Evolutionary conservation across 1,140 invertebrate genomes (phyloP).

Genomic region (Micrasema longulum): DNA sequence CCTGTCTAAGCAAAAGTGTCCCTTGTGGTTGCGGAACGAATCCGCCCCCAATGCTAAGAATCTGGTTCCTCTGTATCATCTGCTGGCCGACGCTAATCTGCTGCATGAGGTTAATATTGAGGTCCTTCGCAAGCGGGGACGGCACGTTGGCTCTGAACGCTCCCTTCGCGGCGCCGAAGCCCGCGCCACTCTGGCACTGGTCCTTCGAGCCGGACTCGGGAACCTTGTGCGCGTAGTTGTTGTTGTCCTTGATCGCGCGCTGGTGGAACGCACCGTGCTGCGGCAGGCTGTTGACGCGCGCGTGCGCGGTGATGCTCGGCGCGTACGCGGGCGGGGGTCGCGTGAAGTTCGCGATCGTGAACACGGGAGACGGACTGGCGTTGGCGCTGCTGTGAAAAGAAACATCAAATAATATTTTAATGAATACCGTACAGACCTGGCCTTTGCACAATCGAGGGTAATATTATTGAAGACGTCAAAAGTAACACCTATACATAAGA

Average conservation of each 20-base stretch:
- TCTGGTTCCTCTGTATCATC: background rate
- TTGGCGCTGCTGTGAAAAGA: conserved; percentile 12
- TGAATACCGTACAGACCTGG: too few relatives aligned
- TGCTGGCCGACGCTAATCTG: conserved; percentile 8
- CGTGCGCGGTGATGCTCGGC: background rate
- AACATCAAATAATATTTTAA: too few relatives aligned
- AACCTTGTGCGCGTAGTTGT: background rate
- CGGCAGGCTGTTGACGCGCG: background rate
- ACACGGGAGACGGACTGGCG: conserved; percentile 14
- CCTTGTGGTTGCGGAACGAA: conserved; percentile 37
- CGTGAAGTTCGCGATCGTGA: conserved; percentile 22
- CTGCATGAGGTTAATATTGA: background rate
- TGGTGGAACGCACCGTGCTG: background rate
- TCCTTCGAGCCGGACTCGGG: too few relatives aligned
- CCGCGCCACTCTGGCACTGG: background rate
- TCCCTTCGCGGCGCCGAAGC: background rate
- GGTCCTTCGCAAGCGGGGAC: conserved; percentile 4
- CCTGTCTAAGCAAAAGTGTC: conserved; percentile 39
- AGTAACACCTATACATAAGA: too few relatives aligned
- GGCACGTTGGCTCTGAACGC: background rate
- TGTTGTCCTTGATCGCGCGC: background rate
- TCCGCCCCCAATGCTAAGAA: conserved; percentile 14
- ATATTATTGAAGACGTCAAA: too few relatives aligned
- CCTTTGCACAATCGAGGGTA: too few relatives aligned
- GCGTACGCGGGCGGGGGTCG: background rate